phyloP scores from a whole-genome alignment of 2,888 invertebrate genomes.

The Coremacera marginata region DNA sequence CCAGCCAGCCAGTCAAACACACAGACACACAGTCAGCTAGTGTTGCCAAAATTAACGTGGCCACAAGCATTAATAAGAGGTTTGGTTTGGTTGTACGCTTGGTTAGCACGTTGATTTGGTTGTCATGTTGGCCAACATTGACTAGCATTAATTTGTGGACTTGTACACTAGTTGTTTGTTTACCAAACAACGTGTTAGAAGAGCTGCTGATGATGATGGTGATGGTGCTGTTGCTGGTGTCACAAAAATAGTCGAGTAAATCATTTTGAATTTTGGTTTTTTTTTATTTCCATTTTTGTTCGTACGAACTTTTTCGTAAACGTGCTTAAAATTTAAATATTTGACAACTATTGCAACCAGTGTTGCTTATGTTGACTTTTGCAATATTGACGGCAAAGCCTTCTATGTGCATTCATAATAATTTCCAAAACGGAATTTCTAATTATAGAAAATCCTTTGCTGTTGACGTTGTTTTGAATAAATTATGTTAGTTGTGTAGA shows the following conservation, averaged over 20 bases:
- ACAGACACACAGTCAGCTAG: neutral
- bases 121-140: neutral
- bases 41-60: constrained; percentile 34
- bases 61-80: constrained; percentile 30
- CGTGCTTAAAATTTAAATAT: constrained; percentile 38
- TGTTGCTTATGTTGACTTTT: no score
- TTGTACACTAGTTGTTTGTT: neutral
- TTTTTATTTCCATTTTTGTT: neutral
- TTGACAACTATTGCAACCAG: neutral
- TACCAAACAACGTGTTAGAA: no score
- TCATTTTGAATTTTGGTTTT: neutral
- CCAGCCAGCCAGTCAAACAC: neutral
- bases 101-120: no score
- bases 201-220: neutral
- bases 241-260: neutral
- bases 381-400: no score
- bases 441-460: no score
- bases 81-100: neutral
- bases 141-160: neutral
- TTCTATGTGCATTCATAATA: no score
- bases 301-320: constrained; percentile 11
- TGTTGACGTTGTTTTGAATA: no score
- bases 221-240: constrained; percentile 2
- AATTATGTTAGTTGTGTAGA: no score
- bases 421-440: no score